Evolutionary conservation across 2,797 vertebrate species (phyloP).

Genomic region (Urosaurus nigricauda): DNA sequence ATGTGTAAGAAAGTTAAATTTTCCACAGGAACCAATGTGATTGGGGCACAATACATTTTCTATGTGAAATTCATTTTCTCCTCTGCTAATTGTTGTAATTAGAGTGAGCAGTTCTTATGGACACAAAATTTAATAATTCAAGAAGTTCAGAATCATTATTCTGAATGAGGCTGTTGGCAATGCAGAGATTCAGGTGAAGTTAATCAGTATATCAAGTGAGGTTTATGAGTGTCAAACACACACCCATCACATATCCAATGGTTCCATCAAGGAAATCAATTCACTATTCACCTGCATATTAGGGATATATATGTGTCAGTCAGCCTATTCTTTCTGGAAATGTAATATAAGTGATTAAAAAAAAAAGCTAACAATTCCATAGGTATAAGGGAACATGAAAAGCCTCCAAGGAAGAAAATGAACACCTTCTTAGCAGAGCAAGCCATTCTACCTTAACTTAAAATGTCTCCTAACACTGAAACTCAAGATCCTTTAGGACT

Average conservation of each 20-base stretch:
- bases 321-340: not conserved
- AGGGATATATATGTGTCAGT: not conserved
- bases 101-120: not conserved
- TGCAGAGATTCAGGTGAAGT: not conserved
- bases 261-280: not conserved
- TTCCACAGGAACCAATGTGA: not conserved
- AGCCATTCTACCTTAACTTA: constrained; percentile 14
- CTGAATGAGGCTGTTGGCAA: not conserved
- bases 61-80: too few species aligned
- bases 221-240: not conserved
- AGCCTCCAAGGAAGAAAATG: not conserved
- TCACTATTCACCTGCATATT: not conserved
- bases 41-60: too few species aligned
- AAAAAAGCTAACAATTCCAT: not conserved
- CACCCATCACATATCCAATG: not conserved
- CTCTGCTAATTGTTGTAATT: not conserved
- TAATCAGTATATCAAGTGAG: not conserved
- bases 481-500: constrained; percentile 1
- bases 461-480: not conserved
- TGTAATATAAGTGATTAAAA: not conserved
- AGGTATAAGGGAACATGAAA: constrained; percentile 19
- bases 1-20: not conserved
- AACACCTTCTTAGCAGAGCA: fast-evolving
- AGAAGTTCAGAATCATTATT: not conserved
- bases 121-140: not conserved